A percentile compares a stretch with the other conserved stretches of the same genome.
These are phyloP conservation scores for Camponotus floridanus DNA, from an alignment of 1,140 invertebrate genomes.

Conservation along the genomic window DNA sequence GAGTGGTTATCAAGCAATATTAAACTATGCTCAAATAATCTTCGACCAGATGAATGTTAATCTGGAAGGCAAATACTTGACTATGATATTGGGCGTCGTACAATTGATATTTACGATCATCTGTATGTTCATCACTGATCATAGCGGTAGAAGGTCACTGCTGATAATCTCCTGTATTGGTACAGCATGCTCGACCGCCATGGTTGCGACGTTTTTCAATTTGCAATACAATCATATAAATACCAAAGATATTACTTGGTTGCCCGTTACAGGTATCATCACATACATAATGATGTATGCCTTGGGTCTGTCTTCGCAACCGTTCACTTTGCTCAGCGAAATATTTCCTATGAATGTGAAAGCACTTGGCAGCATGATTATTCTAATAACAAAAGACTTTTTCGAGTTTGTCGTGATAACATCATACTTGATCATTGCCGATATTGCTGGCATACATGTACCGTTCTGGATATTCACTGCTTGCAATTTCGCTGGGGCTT, in stretches of 20 bases:
- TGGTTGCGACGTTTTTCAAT: conserved; percentile 87
- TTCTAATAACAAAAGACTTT: conserved; percentile 89
- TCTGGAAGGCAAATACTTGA: conserved; percentile 84
- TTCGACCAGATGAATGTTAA: conserved; percentile 87
- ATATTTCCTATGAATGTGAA: conserved; percentile 90
- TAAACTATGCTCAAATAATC: conserved; percentile 91
- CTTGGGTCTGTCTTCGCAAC: conserved; percentile 89
- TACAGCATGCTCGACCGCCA: conserved; percentile 82
- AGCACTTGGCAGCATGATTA: conserved; percentile 89
- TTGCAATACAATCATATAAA: conserved; percentile 84
- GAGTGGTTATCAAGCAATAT: conserved; percentile 90
- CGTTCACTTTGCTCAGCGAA: conserved; percentile 90
- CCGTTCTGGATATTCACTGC: conserved; percentile 91
- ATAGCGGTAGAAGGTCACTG: conserved; percentile 89
- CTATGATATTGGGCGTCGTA: conserved; percentile 90
- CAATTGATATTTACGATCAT: conserved; percentile 88
- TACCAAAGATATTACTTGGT: conserved; percentile 85
- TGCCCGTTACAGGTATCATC: conserved; percentile 88
- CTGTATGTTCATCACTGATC: conserved; percentile 89
- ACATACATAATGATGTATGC: conserved; percentile 89
- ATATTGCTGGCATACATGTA: conserved; percentile 88
- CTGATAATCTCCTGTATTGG: conserved; percentile 88
- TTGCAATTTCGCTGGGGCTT: conserved; percentile 72
- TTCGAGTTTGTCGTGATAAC: conserved; percentile 91
- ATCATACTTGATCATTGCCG: conserved; percentile 88